These are phyloP conservation scores for Myotis brandtii DNA, from an alignment of 2,113 vertebrate genomes.

Conservation along the genomic window DNA sequence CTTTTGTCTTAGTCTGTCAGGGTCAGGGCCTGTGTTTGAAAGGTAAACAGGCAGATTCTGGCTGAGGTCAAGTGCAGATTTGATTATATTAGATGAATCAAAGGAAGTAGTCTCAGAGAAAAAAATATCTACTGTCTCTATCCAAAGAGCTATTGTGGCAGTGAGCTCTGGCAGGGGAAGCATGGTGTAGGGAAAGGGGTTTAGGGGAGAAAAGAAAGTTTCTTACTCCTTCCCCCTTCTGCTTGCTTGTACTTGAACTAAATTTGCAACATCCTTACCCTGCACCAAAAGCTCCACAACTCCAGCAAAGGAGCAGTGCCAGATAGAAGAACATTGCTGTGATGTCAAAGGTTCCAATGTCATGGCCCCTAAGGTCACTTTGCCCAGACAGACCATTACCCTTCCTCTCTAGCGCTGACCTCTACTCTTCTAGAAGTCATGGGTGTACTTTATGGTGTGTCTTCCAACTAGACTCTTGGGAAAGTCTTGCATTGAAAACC, in stretches of 20 bases:
- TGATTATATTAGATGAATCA: slow-evolving; percentile 38
- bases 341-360: background rate
- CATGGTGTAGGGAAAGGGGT: background rate
- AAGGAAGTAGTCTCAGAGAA: slow-evolving; percentile 45
- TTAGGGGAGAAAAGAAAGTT: background rate
- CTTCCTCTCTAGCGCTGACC: background rate
- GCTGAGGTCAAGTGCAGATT: slow-evolving; percentile 5
- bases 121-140: background rate
- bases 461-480: background rate
- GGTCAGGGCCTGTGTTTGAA: background rate
- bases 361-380: background rate
- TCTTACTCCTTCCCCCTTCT: background rate
- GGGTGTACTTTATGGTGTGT: background rate
- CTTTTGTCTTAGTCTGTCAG: background rate
- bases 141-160: background rate
- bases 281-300: background rate
- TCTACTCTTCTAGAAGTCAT: slow-evolving; percentile 1
- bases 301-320: background rate
- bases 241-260: background rate
- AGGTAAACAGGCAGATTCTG: slow-evolving; percentile 48
- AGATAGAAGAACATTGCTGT: background rate
- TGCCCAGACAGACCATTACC: background rate
- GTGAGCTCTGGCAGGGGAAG: slow-evolving; percentile 8
- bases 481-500: slow-evolving; percentile 18
- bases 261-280: slow-evolving; percentile 24